Conservation (phyloP, 1,140 invertebrate genomes). For the Zaprionus gabonicus region DNA sequence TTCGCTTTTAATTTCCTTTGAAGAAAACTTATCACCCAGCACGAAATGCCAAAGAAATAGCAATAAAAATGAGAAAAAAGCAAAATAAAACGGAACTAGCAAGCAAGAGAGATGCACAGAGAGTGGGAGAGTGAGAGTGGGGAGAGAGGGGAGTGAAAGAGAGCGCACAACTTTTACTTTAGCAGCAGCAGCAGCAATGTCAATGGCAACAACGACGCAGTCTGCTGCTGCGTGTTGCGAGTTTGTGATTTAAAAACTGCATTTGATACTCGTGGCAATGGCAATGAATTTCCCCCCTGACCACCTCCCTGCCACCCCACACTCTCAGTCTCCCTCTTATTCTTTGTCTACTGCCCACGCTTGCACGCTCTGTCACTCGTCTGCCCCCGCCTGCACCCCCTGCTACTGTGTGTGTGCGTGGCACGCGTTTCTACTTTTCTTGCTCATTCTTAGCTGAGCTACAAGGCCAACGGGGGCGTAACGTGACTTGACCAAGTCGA, state of each 20-base stretch:
- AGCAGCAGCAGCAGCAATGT: conserved; percentile 20
- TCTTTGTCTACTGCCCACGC: not conserved
- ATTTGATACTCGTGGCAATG: conserved; percentile 46
- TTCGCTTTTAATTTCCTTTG: conserved; percentile 60
- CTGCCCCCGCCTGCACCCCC: not conserved
- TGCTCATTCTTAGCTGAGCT: conserved; percentile 13
- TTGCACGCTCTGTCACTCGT: conserved; percentile 1
- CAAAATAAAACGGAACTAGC: conserved; percentile 33
- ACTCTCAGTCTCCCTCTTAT: not conserved
- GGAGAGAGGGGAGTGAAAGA: not conserved
- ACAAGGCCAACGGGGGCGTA: conserved; percentile 32
- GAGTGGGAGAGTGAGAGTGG: not conserved
- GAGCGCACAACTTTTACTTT: conserved; percentile 23
- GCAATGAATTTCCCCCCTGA: conserved; percentile 30
- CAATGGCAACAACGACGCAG: conserved; percentile 5
- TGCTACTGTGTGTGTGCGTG: not conserved
- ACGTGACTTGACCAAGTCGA: conserved; percentile 33
- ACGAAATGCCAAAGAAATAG: conserved; percentile 54
- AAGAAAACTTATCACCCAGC: conserved; percentile 56
- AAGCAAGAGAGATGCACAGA: not conserved
- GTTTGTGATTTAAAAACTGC: conserved; percentile 52
- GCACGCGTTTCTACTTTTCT: not conserved
- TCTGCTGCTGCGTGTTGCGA: conserved; percentile 24
- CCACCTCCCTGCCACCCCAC: not conserved
- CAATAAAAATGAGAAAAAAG: conserved; percentile 41